Base-by-base conservation (phyloP, 53 echinoderm and acorn worm genomes). In the Holothuria leucospilota region DNA sequence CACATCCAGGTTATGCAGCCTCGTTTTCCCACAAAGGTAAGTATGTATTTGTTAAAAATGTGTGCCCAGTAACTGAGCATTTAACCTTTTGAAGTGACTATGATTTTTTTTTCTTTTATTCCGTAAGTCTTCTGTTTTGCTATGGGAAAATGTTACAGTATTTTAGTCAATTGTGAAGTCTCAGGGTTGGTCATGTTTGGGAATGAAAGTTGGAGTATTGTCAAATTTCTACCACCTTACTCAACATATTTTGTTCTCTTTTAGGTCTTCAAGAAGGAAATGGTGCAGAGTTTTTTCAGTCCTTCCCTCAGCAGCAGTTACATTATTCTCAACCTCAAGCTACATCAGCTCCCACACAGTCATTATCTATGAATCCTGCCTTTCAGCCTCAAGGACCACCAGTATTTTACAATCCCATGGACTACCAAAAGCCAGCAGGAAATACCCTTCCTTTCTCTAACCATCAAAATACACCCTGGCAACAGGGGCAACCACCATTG, bases 371-470 rank as follows among this genome's bases (percentile, higher is more conserved):
- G 80, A 80, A 80, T 80, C 80, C 80, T 29, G 80, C 80, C 29
- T 80, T 80, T 30, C 80, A 80, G 39, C 80, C 80, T 20, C 80
- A 80, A 61, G 80, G 80, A 29, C 80, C 80, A 29, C 80, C 80
- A 80, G 80, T 80, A 29, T 80, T 80, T 59, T 80, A 59, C 38
- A 80, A 80, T 34, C 80, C 80, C 21, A 80, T 80, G 80, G 80
- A 59, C 61, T 80, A 80, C 61, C 80, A 80, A 15, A 80, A 80
- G 39, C 39, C 59, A 24, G 61, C 62, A 39, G 80, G 62, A 30
- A 80, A 59, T 28, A 28, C 28, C 62, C 80, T 38, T 8, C 80
- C 80, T 14, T n/a, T 62, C 34, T 27, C 80, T 38, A 80, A 61
- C 80, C 26, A 75, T 75, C 75, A 75, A 39, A 52, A 52, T 52